These are phyloP conservation scores for Stylophora pistillata DNA, from an alignment of 64 coral and sea anemone species.

Conservation along the genomic window DNA sequence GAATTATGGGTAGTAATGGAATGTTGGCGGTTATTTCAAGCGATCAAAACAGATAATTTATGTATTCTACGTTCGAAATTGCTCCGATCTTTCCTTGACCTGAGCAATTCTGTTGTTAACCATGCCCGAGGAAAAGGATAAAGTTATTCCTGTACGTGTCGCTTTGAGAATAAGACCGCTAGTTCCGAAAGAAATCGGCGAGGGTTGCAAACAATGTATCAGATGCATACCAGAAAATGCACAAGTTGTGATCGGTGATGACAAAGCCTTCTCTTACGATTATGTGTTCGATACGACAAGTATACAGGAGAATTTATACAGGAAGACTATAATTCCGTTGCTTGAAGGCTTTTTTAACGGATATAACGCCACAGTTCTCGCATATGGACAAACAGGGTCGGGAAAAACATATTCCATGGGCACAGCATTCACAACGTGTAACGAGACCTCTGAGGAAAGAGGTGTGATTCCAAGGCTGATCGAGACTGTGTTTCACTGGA, in stretches of 20 bases:
- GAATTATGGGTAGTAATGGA: conserved; percentile 23
- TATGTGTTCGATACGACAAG: conserved; percentile 79
- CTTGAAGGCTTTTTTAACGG: conserved; percentile 84
- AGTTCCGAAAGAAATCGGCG: conserved; percentile 75
- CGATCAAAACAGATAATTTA: background rate
- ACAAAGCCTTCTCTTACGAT: conserved; percentile 97
- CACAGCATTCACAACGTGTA: conserved; percentile 77
- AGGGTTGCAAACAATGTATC: conserved; percentile 91
- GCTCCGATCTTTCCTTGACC: background rate
- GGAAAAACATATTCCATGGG: conserved; percentile 98
- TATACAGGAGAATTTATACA: conserved; percentile 72
- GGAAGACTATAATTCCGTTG: conserved; percentile 72
- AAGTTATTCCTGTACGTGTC: conserved; percentile 89
- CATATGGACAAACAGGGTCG: conserved; percentile 97
- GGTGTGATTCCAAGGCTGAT: conserved; percentile 89
- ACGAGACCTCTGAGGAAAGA: conserved; percentile 47
- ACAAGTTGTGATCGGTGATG: conserved; percentile 85
- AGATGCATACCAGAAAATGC: conserved; percentile 69
- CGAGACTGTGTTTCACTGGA: conserved; percentile 67
- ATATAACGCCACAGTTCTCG: conserved; percentile 93
- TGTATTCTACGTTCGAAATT: background rate
- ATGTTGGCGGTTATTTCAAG: conserved; percentile 51
- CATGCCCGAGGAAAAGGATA: conserved; percentile 70
- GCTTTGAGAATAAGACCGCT: conserved; percentile 89
- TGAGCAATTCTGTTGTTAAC: background rate